phyloP scores from a whole-genome alignment of 1,140 invertebrate species.

The Diabrotica virgifera region DNA sequence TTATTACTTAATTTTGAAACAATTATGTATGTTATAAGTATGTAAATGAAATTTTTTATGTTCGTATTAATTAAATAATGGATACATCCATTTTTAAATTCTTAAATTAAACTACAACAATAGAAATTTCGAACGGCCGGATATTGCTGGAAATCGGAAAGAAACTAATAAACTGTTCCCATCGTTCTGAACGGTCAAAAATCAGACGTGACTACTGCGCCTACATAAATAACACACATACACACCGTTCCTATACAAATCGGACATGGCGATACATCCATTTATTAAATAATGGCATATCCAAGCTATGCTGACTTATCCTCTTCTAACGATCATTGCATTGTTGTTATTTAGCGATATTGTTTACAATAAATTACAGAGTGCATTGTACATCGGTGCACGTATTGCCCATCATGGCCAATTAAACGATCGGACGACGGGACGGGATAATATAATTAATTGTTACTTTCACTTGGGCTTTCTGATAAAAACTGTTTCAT shows the following conservation, averaged over 20 bases:
- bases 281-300: constrained; percentile 3
- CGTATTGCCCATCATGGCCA: constrained; percentile 41
- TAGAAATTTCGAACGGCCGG: too few species aligned
- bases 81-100: too few species aligned
- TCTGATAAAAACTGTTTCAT: constrained; percentile 11
- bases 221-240: background rate
- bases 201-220: background rate
- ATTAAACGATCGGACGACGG: constrained; percentile 40
- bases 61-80: too few species aligned
- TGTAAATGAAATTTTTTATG: too few species aligned
- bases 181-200: background rate
- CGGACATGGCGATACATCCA: background rate
- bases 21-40: too few species aligned
- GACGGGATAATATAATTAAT: constrained; percentile 44
- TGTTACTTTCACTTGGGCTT: constrained; percentile 37
- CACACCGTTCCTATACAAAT: background rate
- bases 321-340: constrained; percentile 25
- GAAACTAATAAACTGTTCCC: too few species aligned
- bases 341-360: constrained; percentile 43
- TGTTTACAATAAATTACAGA: constrained; percentile 43
- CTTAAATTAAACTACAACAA: too few species aligned
- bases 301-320: constrained; percentile 10
- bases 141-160: too few species aligned
- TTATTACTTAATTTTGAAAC: too few species aligned
- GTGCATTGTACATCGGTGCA: constrained; percentile 41